These are phyloP conservation scores for Zingel zingel DNA, from an alignment of 2,113 vertebrate genomes.

Conservation along the genomic window DNA sequence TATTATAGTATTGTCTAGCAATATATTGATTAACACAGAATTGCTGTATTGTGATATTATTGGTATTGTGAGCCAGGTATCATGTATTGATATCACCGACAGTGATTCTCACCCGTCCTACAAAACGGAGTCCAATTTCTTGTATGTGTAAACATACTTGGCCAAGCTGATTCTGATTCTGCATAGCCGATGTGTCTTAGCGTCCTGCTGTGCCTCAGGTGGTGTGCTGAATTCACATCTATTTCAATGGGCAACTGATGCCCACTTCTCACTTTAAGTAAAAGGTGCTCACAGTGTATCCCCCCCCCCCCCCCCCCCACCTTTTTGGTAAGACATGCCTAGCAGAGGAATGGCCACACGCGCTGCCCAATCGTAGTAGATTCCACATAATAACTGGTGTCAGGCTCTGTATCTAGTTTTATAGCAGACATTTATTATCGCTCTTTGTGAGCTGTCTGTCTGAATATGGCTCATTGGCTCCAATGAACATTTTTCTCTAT, in stretches of 20 bases:
- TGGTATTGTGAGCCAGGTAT: too few relatives aligned
- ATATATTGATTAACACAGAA: too few relatives aligned
- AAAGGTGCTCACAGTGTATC: not conserved
- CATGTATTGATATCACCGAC: too few relatives aligned
- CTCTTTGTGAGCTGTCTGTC: slow-evolving; percentile 12
- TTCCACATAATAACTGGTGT: slow-evolving; percentile 17
- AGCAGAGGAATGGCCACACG: not conserved
- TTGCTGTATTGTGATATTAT: too few relatives aligned
- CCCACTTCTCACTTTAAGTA: not conserved
- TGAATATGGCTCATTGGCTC: slow-evolving; percentile 26
- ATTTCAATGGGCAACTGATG: not conserved
- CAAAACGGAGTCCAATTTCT: not conserved
- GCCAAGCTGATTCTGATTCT: not conserved
- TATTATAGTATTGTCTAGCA: too few relatives aligned
- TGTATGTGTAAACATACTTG: not conserved
- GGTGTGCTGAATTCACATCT: not conserved
- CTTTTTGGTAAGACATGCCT: not conserved
- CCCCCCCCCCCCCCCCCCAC: not conserved
- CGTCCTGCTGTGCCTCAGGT: not conserved
- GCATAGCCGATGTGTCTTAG: not conserved
- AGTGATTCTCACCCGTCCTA: not conserved
- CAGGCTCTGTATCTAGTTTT: slow-evolving; percentile 15
- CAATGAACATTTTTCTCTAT: slow-evolving; percentile 23
- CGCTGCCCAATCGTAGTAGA: not conserved
- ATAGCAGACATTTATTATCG: not conserved